Conservation (phyloP, 2,113 vertebrate genomes). For the western clawed frog (Xenopus tropicalis) region DNA sequence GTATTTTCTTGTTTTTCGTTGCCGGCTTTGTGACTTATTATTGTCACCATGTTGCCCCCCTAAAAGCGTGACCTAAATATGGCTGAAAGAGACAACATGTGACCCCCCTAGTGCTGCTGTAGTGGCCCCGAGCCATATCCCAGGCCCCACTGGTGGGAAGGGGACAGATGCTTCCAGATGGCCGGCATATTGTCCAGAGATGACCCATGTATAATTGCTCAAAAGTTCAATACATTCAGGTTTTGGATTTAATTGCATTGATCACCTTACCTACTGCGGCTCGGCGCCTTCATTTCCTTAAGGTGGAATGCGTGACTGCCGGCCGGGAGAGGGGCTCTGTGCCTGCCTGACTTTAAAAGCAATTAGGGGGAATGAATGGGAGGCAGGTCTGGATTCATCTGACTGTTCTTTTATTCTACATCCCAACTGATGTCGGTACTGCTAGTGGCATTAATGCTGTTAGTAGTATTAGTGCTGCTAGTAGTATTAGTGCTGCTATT, state of each 20-base stretch:
- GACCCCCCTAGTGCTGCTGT: constrained; percentile 84
- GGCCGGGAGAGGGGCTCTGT: constrained; percentile 43
- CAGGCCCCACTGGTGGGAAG: constrained; percentile 84
- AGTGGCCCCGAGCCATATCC: constrained; percentile 78
- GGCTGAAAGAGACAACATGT: constrained; percentile 96
- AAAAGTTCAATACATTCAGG: constrained; percentile 87
- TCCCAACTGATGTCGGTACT: too few species aligned
- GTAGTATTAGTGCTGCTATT: too few species aligned
- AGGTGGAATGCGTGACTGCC: constrained; percentile 68
- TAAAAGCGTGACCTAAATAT: constrained; percentile 96
- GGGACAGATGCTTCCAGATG: constrained; percentile 95
- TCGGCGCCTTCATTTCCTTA: constrained; percentile 72
- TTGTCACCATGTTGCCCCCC: constrained; percentile 13
- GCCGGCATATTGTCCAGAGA: constrained; percentile 94
- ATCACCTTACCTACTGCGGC: constrained; percentile 74
- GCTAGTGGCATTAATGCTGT: too few species aligned
- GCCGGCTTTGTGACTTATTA: background rate
- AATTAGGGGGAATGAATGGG: background rate
- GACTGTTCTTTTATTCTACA: too few species aligned
- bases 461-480: too few species aligned
- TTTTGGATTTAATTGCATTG: constrained; percentile 85
- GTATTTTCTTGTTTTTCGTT: background rate
- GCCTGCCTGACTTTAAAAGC: background rate
- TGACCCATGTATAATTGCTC: constrained; percentile 90
- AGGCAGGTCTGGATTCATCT: too few species aligned